These are phyloP conservation scores for Rhipidura dahli DNA, from an alignment of 2,113 vertebrate species.

Conservation along the genomic window DNA sequence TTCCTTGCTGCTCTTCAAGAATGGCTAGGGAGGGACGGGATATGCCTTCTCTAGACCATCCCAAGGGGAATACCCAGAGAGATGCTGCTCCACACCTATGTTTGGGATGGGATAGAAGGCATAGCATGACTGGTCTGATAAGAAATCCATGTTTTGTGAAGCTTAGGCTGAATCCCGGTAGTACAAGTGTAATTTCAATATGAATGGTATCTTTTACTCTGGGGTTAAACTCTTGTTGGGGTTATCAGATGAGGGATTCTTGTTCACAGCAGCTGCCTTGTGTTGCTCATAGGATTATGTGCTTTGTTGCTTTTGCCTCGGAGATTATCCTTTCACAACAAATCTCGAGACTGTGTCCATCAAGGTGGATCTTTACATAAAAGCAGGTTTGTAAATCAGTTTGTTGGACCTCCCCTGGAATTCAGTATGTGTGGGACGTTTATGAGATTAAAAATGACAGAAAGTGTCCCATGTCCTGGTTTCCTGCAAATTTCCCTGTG, in stretches of 20 bases:
- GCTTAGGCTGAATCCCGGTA: neutral
- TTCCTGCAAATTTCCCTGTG: neutral
- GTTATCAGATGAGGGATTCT: neutral
- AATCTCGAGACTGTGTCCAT: neutral
- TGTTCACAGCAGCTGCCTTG: neutral
- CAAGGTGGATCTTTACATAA: neutral
- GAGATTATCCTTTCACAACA: neutral
- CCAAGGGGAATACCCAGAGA: neutral
- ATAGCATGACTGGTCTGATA: neutral
- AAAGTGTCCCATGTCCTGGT: neutral
- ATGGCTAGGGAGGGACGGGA: neutral
- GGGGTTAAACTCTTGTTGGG: neutral
- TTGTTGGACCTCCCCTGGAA: neutral
- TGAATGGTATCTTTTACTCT: neutral
- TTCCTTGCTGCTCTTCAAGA: neutral
- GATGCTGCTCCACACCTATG: neutral
- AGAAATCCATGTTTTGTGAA: neutral
- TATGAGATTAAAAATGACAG: neutral
- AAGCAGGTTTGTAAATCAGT: neutral
- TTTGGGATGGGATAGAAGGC: neutral
- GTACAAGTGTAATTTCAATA: neutral
- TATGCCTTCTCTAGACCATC: neutral
- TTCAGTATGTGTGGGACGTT: neutral
- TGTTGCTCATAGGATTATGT: neutral
- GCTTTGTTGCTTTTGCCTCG: neutral